Base-by-base conservation (phyloP, 2,797 vertebrate species). In the Ctenochaetus hawaiiensis region DNA sequence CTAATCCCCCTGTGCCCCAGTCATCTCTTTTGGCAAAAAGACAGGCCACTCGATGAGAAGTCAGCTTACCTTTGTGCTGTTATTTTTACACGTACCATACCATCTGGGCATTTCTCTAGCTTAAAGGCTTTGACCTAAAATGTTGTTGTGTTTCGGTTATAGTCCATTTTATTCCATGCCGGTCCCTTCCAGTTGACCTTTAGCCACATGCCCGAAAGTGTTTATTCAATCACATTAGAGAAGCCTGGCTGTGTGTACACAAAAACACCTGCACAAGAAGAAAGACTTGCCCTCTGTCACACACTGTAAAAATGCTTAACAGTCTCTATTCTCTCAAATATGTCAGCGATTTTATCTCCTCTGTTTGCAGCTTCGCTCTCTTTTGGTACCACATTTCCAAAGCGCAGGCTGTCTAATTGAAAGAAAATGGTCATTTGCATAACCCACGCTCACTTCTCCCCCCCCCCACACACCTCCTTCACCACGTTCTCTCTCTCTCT, bases 141-240 rank as follows among this genome's bases (percentile, higher is more conserved):
- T 62, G 66, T 78, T 83, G 67, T 81, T 88, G 41, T 88, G 82
- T 89, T 89, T 80, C 81, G 10, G 78, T 84, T 82, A 72, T 82
- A 78, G 82, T 84, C 73, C 84, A 86, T 90, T 91, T 72, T 90
- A 73, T 87, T 90, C 85, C 87, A 90, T 90, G 85, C 81, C 47
- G 79, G 90, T 86, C 67, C 66, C 30, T 82, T 81, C 66, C 57
- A 78, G 48, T 64, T 87, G 89, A 93, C 91, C 89, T 89, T 91
- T 86, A 78, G 72, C 63, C 80, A 84, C 88, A 80, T 75, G 75
- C 82, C 72, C 7, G 4, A 45, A 68, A 60, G 62, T 92, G 85
- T 93, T 94, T 93, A 93, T 86, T 90, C 87, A 83, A 88, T 87
- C 87, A 92, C 92, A 92, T 76, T 72, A 34, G 61, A 75, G 70